These are phyloP conservation scores for Hydraecia micacea DNA, from an alignment of 2,888 invertebrate genomes.

Conservation along the genomic window DNA sequence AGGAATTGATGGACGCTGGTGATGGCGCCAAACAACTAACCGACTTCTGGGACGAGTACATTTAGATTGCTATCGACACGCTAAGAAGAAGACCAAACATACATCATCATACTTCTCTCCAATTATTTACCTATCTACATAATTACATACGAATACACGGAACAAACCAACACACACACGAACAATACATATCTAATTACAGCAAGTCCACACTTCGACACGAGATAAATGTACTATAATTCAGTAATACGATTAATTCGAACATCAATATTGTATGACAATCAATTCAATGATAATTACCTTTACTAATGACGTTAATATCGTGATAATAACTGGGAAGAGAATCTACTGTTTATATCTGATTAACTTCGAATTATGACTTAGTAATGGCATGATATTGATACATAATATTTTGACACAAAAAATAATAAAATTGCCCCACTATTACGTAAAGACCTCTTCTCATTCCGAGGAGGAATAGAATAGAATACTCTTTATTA, in stretches of 20 bases:
- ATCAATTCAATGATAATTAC: slow-evolving; percentile 51
- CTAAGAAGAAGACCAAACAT: not conserved
- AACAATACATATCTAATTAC: not conserved
- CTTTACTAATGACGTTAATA: slow-evolving; percentile 51
- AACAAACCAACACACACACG: not conserved
- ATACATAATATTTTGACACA: slow-evolving; percentile 1
- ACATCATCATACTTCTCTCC: too few species aligned
- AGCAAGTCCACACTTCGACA: slow-evolving; percentile 4
- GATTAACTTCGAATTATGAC: slow-evolving; percentile 8
- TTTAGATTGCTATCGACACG: too few species aligned
- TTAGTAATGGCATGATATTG: slow-evolving; percentile 2
- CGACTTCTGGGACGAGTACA: too few species aligned
- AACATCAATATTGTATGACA: slow-evolving; percentile 48
- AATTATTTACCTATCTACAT: not conserved
- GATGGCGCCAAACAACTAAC: too few species aligned
- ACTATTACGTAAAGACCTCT: not conserved
- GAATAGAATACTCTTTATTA: too few species aligned
- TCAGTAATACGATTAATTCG: slow-evolving; percentile 42
- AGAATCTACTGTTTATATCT: slow-evolving; percentile 14
- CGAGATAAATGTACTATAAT: slow-evolving; percentile 29
- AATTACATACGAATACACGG: not conserved
- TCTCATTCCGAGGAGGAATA: not conserved
- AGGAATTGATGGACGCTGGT: too few species aligned
- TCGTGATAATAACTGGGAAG: slow-evolving; percentile 35
- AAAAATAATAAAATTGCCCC: not conserved